Percentiles rank a stretch among this genome's conserved stretches.
These are phyloP conservation scores for Sarcophaga caerulescens DNA, from an alignment of 2,888 invertebrate species.

Conservation along the genomic window DNA sequence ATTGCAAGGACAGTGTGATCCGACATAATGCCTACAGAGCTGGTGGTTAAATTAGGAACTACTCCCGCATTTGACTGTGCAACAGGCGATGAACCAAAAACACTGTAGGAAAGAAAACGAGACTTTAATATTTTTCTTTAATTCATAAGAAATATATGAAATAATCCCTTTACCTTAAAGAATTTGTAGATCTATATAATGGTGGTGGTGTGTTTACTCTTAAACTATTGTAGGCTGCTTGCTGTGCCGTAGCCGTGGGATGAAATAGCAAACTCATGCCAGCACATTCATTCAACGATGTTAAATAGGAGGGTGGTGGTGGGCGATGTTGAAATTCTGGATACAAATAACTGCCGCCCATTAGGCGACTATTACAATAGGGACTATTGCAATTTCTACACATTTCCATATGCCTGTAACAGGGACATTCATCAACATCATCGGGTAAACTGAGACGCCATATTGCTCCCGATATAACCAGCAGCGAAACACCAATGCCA, in stretches of 20 bases:
- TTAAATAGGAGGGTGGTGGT: slow-evolving; percentile 97
- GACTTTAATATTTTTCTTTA: slow-evolving; percentile 14
- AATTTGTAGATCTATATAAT: slow-evolving; percentile 93
- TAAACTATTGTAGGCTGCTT: slow-evolving; percentile 79
- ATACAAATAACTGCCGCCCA: slow-evolving; percentile 90
- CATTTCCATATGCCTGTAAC: slow-evolving; percentile 83
- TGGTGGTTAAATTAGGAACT: slow-evolving; percentile 64
- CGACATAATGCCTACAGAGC: slow-evolving; percentile 65
- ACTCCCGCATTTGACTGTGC: slow-evolving; percentile 39
- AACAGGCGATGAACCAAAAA: slow-evolving; percentile 65
- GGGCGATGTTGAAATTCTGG: slow-evolving; percentile 98
- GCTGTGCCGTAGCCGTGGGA: slow-evolving; percentile 78
- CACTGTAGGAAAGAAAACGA: slow-evolving; percentile 55
- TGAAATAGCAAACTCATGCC: slow-evolving; percentile 92
- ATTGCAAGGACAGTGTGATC: slow-evolving; percentile 68
- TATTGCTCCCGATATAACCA: slow-evolving; percentile 96
- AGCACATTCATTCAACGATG: slow-evolving; percentile 97
- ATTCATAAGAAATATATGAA: not conserved
- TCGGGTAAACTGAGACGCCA: slow-evolving; percentile 94
- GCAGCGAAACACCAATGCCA: slow-evolving; percentile 92
- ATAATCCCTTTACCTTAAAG: slow-evolving; percentile 83
- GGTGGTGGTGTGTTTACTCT: slow-evolving; percentile 90
- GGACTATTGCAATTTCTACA: slow-evolving; percentile 83
- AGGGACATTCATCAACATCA: slow-evolving; percentile 87
- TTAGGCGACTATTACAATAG: slow-evolving; percentile 88